A percentile compares a stretch with the other conserved stretches of the same genome.
phyloP scores from a whole-genome alignment of 37 sponge, comb jelly and placozoan genomes.

The Tethya wilhelma region DNA sequence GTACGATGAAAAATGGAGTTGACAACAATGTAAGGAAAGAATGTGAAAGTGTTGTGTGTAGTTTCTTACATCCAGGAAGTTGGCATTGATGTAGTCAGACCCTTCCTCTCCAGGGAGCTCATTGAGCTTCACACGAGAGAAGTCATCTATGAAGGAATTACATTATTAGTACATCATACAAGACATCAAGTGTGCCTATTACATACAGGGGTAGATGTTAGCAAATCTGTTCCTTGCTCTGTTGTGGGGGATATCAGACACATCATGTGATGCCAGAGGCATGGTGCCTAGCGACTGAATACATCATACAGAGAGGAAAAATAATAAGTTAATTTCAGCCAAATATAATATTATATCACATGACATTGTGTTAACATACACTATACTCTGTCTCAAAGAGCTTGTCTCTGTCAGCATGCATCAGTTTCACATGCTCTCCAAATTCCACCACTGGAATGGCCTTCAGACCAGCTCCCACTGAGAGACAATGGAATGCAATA shows the following conservation, averaged over 20 bases:
- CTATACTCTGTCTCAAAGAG: constrained; percentile 67
- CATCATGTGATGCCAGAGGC: not conserved
- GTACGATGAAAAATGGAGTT: not conserved
- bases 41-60: too few species aligned
- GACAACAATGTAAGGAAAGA: not conserved
- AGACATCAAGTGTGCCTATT: not conserved
- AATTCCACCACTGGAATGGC: constrained; percentile 52
- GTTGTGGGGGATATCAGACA: constrained; percentile 38
- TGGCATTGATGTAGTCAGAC: constrained; percentile 74
- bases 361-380: constrained; percentile 11
- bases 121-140: constrained; percentile 48
- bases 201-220: constrained; percentile 82
- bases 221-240: constrained; percentile 73
- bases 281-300: not conserved
- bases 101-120: constrained; percentile 26
- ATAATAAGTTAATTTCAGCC: not conserved
- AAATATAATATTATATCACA: not conserved
- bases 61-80: constrained; percentile 60
- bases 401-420: constrained; percentile 66
- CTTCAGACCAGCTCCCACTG: not conserved
- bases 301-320: not conserved
- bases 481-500: too few species aligned
- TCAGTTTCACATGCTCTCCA: constrained; percentile 48
- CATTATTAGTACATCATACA: not conserved
- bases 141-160: constrained; percentile 64